phyloP scores from a whole-genome alignment of 2,113 vertebrate genomes.

The Hippocampus guttulatus region DNA sequence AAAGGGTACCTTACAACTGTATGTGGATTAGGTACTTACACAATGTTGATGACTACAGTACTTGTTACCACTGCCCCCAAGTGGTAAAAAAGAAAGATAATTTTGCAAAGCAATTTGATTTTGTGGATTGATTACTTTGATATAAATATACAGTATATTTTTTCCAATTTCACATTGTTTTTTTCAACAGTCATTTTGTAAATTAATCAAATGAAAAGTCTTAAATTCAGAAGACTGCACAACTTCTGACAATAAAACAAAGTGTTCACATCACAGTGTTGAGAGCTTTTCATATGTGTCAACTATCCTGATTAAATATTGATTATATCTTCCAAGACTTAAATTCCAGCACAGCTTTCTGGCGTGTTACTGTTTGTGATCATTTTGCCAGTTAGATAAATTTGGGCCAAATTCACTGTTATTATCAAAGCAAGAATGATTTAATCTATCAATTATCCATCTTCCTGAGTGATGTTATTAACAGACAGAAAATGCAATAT shows the following conservation, averaged over 20 bases:
- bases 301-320: no score
- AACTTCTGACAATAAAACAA: not conserved
- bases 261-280: not conserved
- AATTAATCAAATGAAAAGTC: not conserved
- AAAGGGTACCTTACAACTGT: not conserved
- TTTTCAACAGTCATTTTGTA: not conserved
- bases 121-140: not conserved
- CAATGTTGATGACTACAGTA: not conserved
- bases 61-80: slow-evolving; percentile 5
- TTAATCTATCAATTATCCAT: not conserved
- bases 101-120: not conserved
- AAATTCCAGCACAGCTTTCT: not conserved
- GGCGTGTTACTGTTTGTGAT: not conserved
- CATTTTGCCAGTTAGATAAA: not conserved
- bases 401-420: not conserved
- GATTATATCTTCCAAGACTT: no score
- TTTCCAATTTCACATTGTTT: not conserved
- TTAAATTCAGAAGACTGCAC: not conserved
- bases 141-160: not conserved
- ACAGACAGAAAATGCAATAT: not conserved
- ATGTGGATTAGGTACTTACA: not conserved
- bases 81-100: not conserved
- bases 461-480: not conserved
- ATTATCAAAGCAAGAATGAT: not conserved
- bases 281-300: no score